Evolutionary conservation across 2,113 vertebrate species (phyloP).

Genomic region (Aspidoscelis tigris): DNA sequence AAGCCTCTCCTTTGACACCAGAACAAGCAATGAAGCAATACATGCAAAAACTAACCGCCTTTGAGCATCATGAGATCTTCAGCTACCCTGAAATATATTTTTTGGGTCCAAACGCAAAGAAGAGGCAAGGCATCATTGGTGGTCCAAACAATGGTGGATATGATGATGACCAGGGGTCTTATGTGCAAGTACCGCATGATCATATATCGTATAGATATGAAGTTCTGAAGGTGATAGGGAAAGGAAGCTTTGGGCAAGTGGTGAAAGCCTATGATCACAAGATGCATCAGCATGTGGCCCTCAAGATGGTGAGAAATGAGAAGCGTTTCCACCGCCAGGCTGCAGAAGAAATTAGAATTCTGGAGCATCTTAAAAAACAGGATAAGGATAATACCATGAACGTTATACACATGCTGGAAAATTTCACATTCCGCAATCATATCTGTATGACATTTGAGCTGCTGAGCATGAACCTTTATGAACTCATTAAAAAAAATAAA

Average conservation of each 20-base stretch:
- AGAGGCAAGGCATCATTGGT: constrained; percentile 90
- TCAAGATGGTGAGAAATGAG: constrained; percentile 99
- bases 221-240: constrained; percentile 97
- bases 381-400: constrained; percentile 98
- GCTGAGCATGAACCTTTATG: constrained; percentile 99
- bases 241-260: constrained; percentile 98
- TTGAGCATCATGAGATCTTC: constrained; percentile 96
- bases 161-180: constrained; percentile 97
- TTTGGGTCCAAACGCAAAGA: constrained; percentile 94
- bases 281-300: constrained; percentile 90
- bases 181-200: constrained; percentile 95
- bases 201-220: constrained; percentile 96
- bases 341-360: constrained; percentile 95
- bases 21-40: constrained; percentile 98
- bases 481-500: constrained; percentile 99
- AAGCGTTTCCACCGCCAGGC: constrained; percentile 98
- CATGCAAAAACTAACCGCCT: constrained; percentile 92
- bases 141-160: constrained; percentile 95
- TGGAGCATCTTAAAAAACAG: constrained; percentile 96
- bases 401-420: constrained; percentile 99
- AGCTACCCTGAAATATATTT: constrained; percentile 93
- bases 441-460: constrained; percentile 99
- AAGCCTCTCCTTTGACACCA: constrained; percentile 81
- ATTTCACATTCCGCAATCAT: constrained; percentile 98
- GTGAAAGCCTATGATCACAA: constrained; percentile 98